phyloP scores from a whole-genome alignment of 2,797 vertebrate genomes.

The Oreochromis mossambicus region DNA sequence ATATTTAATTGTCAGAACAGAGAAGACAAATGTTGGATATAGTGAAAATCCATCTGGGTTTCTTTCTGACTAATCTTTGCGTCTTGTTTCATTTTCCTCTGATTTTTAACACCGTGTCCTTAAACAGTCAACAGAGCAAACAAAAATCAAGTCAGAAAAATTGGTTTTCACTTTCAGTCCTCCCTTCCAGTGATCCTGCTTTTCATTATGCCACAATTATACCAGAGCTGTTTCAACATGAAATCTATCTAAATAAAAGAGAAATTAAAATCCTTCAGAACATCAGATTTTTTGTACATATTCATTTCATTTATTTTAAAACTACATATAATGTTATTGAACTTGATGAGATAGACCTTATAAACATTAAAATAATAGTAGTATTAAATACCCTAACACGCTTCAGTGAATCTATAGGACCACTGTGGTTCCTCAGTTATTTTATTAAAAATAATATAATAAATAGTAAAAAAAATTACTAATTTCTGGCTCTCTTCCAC shows the following conservation, averaged over 20 bases:
- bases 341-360: not conserved
- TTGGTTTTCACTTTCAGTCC: not conserved
- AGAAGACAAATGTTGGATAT: not conserved
- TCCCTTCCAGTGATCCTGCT: not conserved
- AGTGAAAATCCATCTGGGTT: not conserved
- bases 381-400: not conserved
- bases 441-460: not conserved
- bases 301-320: not conserved
- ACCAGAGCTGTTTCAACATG: not conserved
- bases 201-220: not conserved
- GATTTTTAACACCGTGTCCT: accelerated
- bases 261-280: too few relatives aligned
- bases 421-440: not conserved
- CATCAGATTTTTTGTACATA: not conserved
- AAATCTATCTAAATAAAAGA: not conserved
- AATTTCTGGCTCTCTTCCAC: not conserved
- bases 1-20: not conserved
- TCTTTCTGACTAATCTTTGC: not conserved
- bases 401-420: not conserved
- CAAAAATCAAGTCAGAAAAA: not conserved
- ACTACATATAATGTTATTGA: not conserved
- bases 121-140: not conserved
- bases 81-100: not conserved
- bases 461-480: not conserved
- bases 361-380: not conserved